A percentile compares a stretch with the other conserved stretches of the same genome.
Evolutionary conservation across 2,888 invertebrate genomes (phyloP).

Genomic region (Miltochrista miniata): DNA sequence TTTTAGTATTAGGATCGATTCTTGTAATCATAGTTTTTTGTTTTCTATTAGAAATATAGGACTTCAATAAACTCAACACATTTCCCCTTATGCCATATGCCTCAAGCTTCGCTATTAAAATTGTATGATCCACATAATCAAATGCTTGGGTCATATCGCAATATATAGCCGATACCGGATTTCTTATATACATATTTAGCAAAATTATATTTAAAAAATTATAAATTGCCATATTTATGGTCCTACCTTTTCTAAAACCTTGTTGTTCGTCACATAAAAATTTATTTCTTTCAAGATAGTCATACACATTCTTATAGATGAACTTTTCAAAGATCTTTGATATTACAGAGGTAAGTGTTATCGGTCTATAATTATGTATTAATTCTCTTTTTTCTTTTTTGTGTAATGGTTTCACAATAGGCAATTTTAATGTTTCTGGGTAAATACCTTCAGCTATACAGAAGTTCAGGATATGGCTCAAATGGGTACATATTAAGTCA

Average conservation of each 20-base stretch:
- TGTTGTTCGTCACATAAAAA: background rate
- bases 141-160: slow-evolving; percentile 7
- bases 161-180: background rate
- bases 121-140: background rate
- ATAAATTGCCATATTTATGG: slow-evolving; percentile 2
- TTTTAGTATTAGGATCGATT: background rate
- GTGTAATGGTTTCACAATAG: background rate
- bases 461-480: background rate
- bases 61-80: background rate
- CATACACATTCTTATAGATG: background rate
- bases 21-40: background rate
- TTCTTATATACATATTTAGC: background rate
- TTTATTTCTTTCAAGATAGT: background rate
- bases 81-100: background rate
- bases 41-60: background rate
- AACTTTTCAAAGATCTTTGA: background rate
- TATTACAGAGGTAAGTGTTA: background rate
- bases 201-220: background rate
- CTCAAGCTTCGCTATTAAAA: background rate
- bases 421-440: background rate
- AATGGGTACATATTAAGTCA: background rate
- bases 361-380: slow-evolving; percentile 5
- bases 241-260: background rate
- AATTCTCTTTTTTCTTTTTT: background rate
- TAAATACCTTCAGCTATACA: background rate